phyloP scores from a whole-genome alignment of 2,888 invertebrate genomes.

The Tipula unca region DNA sequence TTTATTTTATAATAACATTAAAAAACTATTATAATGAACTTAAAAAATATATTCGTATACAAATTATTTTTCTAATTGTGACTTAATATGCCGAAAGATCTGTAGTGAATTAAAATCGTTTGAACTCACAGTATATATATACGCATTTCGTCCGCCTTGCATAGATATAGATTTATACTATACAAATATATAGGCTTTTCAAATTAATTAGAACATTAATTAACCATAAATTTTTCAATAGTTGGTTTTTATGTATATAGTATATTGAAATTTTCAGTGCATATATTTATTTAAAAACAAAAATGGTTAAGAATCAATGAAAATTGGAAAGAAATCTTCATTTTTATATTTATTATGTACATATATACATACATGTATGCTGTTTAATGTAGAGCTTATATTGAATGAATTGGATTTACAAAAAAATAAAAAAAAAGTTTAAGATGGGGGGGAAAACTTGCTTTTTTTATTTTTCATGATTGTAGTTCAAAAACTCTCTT shows the following conservation, averaged over 20 bases:
- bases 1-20: neutral
- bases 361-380: neutral
- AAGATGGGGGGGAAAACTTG: neutral
- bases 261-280: neutral
- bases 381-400: neutral
- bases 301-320: neutral
- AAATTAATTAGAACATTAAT: neutral
- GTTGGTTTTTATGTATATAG: neutral
- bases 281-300: neutral
- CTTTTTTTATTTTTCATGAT: neutral
- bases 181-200: neutral
- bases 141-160: neutral
- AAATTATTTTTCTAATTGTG: neutral
- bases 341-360: neutral
- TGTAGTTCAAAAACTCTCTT: neutral
- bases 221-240: neutral
- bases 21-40: neutral
- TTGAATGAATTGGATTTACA: conserved; percentile 8
- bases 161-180: neutral
- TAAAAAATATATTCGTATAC: neutral
- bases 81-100: neutral
- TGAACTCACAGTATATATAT: neutral
- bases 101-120: neutral
- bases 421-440: neutral
- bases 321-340: neutral